Evolutionary conservation across 1,140 invertebrate species (phyloP), one percentile per base, ranked within the genome.

Genomic region (Cydia splendana): DNA sequence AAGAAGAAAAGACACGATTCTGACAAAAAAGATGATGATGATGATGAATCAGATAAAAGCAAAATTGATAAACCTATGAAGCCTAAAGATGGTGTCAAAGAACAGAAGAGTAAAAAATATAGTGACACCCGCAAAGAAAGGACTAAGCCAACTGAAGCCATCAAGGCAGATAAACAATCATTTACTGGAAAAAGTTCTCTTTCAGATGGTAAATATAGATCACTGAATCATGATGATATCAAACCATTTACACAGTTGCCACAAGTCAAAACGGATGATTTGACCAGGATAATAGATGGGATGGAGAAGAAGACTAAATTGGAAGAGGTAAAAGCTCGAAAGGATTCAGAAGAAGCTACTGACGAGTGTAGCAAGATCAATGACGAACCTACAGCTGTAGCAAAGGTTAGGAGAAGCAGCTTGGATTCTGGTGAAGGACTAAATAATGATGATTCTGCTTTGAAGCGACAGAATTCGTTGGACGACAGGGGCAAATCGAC

Each of bases 401-500:
- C 89, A 42, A 94, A 93, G 80, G 75, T 86, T 45, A 93, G 94
- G 78, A 91, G 94, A 80, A 95, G 93, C 81, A 95, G 95, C 53
- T 85, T 95, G 20, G 94, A 95, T 78, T 95, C 94, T 71, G 88
- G 93, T 20, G 93, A 94, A 18, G 85, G 93, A 67, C 82, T 87
- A 18, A 80, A 84, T 15, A 93, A 89, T 69, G 94, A 95, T 75
- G 92, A 93, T 4, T 81, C 79, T 76, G 84, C 82, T 38, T 88
- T 95, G 0, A 93, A 93, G 77, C 90, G 94, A 65, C 94, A 95
- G 74, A 95, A 94, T 76, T 95, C 94, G 13, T 85, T 95, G 4
- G 95, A 95, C 78, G 95, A 95, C n/a, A 94, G 93, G 74, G 85
- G 89, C 28, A 90, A 88, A 77, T 89, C 89, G 24, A 84, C 85